Evolutionary conservation across 2,113 vertebrate species (phyloP).

Genomic region (Tragelaphus imberbis): DNA sequence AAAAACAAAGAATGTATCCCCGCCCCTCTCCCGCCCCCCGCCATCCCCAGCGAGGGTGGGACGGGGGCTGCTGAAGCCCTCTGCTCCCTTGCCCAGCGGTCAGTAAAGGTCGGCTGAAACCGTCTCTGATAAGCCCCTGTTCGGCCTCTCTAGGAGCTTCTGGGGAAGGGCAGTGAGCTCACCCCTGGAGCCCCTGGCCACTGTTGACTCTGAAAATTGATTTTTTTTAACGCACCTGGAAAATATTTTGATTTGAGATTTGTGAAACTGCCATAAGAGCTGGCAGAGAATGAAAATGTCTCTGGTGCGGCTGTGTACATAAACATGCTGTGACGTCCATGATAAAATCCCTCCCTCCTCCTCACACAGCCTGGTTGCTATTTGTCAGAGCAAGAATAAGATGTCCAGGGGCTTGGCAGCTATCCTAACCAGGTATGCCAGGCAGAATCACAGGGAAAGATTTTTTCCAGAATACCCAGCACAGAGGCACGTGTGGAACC

Average conservation of each 20-base stretch:
- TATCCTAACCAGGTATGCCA: neutral
- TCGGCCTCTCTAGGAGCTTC: neutral
- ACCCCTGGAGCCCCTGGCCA: neutral
- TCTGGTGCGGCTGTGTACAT: neutral
- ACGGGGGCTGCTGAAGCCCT: neutral
- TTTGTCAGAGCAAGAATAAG: neutral
- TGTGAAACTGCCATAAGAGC: neutral
- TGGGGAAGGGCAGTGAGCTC: neutral
- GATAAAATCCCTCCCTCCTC: neutral
- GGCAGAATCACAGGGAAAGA: neutral
- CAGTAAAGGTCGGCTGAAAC: neutral
- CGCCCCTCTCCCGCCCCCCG: no score
- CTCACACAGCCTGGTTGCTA: neutral
- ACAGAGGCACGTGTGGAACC: rapidly evolving
- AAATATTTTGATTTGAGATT: conserved; percentile 9
- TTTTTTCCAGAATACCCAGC: neutral
- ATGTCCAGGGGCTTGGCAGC: rapidly evolving
- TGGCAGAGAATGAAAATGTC: neutral
- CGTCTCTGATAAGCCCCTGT: neutral
- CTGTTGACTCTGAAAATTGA: neutral
- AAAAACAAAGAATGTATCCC: neutral
- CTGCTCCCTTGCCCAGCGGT: neutral
- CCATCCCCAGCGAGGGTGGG: neutral
- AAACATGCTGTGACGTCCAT: no score
- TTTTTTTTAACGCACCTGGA: neutral